Percentiles rank a stretch among this genome's conserved stretches.
phyloP scores from a whole-genome alignment of 2,888 invertebrate genomes.

The Orgyia antiqua region DNA sequence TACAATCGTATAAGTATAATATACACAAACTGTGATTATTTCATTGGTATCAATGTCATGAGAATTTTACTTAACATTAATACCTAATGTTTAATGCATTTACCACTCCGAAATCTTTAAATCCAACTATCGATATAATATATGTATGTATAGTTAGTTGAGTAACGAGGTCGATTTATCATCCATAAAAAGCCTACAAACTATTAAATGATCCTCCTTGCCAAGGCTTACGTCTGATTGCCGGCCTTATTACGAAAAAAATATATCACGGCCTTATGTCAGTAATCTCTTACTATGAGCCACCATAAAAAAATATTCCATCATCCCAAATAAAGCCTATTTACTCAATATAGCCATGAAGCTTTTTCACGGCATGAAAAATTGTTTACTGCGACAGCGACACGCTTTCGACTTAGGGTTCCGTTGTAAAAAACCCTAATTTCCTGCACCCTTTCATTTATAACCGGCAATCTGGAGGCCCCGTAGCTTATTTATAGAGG shows the following conservation, averaged over 20 bases:
- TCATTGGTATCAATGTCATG: too few relatives aligned
- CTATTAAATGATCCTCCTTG: constrained; percentile 16
- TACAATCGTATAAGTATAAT: too few relatives aligned
- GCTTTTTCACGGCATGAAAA: constrained; percentile 65
- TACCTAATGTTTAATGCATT: too few relatives aligned
- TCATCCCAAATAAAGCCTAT: constrained; percentile 50
- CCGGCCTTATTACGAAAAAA: constrained; percentile 25
- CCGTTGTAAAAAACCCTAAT: constrained; percentile 75
- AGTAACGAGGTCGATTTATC: too few relatives aligned
- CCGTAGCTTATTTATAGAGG: constrained; percentile 73
- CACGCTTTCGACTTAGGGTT: constrained; percentile 50
- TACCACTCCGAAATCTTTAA: too few relatives aligned
- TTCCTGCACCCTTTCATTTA: constrained; percentile 77
- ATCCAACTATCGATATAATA: too few relatives aligned
- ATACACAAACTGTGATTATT: too few relatives aligned
- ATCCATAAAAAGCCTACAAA: constrained; percentile 13
- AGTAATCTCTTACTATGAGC: constrained; percentile 42
- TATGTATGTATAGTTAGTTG: too few relatives aligned
- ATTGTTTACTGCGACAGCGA: constrained; percentile 62
- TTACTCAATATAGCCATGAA: constrained; percentile 47
- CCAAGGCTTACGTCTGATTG: constrained; percentile 26
- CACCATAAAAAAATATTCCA: constrained; percentile 51
- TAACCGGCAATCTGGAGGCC: constrained; percentile 71
- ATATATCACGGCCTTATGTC: constrained; percentile 28
- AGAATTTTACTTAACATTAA: too few relatives aligned